A percentile compares a stretch with the other conserved stretches of the same genome.
These are phyloP conservation scores for Clarias batrachus DNA, from an alignment of 2,113 vertebrate species.

Conservation along the genomic window DNA sequence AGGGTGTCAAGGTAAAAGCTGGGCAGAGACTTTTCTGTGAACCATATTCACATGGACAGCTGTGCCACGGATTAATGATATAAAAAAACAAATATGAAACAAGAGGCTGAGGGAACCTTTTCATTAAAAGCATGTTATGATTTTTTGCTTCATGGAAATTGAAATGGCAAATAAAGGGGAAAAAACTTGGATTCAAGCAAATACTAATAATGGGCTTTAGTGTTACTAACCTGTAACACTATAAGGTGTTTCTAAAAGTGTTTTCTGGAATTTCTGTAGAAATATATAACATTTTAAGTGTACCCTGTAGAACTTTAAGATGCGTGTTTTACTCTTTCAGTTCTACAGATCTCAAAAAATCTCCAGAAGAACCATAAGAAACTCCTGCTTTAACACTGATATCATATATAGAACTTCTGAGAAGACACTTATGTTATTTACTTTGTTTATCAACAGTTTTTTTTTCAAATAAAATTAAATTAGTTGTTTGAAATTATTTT, in stretches of 20 bases:
- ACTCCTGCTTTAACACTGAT: too few relatives aligned
- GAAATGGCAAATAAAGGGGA: background rate
- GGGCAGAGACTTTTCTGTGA: slow-evolving; percentile 14
- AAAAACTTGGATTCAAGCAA: background rate
- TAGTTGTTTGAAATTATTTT: too few relatives aligned
- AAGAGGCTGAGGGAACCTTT: slow-evolving; percentile 26
- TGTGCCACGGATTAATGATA: slow-evolving; percentile 29
- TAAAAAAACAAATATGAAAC: slow-evolving; percentile 38
- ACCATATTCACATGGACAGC: slow-evolving; percentile 1
- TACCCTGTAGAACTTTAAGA: too few relatives aligned
- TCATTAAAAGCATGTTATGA: background rate
- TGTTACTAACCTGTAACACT: background rate
- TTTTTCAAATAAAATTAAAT: too few relatives aligned
- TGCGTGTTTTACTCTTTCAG: too few relatives aligned
- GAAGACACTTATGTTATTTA: too few relatives aligned
- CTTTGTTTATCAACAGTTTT: too few relatives aligned
- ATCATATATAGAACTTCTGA: background rate
- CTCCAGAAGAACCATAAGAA: too few relatives aligned
- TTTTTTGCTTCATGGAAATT: background rate
- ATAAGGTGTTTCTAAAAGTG: background rate
- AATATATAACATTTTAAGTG: too few relatives aligned
- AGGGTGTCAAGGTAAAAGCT: background rate
- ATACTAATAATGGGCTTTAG: background rate
- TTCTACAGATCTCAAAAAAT: too few relatives aligned
- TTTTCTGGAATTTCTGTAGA: too few relatives aligned